A percentile compares a stretch with the other conserved stretches of the same genome.
These are phyloP conservation scores for Antedon bifida DNA, from an alignment of 35 echinoderm and acorn worm species.

Conservation along the genomic window DNA sequence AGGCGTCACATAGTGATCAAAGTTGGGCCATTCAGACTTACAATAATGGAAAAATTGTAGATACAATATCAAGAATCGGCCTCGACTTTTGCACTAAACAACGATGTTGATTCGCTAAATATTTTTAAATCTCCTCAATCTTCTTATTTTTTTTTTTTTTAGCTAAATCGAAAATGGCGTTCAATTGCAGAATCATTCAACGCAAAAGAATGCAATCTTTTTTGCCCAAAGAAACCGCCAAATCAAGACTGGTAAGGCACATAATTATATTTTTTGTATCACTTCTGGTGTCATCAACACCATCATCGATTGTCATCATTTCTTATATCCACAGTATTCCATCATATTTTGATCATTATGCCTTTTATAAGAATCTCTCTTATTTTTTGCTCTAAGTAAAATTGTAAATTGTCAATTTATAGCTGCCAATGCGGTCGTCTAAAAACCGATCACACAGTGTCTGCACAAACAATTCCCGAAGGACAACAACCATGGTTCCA, in stretches of 20 bases:
- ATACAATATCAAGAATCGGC: too few species aligned
- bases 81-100: too few species aligned
- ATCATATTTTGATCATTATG: too few species aligned
- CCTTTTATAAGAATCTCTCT: background rate
- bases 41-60: too few species aligned
- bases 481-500: background rate
- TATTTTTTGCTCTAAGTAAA: too few species aligned
- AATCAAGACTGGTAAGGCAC: background rate
- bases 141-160: background rate
- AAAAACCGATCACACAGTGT: background rate
- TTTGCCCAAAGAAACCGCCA: background rate
- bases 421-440: background rate
- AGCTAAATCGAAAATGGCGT: background rate
- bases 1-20: too few species aligned
- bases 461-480: background rate
- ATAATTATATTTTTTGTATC: background rate
- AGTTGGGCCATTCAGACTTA: too few species aligned
- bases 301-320: too few species aligned
- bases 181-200: background rate
- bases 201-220: background rate
- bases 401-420: background rate
- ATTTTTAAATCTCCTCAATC: too few species aligned
- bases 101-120: too few species aligned
- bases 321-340: too few species aligned
- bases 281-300: too few species aligned